A percentile compares a stretch with the other conserved stretches of the same genome.
Conservation (phyloP, 2,888 invertebrate genomes). For the Apeira syringaria region DNA sequence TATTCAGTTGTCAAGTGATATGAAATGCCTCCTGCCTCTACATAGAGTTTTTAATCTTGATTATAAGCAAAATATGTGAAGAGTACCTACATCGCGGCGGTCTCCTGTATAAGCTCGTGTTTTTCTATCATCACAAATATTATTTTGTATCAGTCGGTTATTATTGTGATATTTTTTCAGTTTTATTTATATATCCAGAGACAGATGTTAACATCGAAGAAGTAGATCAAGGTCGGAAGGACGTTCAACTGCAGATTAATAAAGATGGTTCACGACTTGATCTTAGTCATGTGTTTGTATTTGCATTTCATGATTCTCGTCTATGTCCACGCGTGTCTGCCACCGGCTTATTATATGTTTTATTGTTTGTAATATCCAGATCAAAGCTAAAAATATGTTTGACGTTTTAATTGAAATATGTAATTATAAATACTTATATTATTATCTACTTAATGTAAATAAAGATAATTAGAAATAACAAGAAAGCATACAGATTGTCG, state of each 20-base stretch:
- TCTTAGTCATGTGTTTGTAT: slow-evolving; percentile 29
- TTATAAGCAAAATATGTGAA: too few species aligned
- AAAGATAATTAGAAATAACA: too few species aligned
- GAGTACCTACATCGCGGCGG: too few species aligned
- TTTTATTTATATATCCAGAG: slow-evolving; percentile 7
- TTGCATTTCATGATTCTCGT: slow-evolving; percentile 31
- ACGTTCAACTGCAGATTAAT: slow-evolving; percentile 20
- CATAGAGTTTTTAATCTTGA: slow-evolving; percentile 2
- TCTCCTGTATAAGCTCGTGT: too few species aligned
- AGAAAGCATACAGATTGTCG: too few species aligned
- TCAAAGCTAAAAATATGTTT: neutral
- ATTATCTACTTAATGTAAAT: too few species aligned
- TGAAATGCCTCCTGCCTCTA: slow-evolving; percentile 10
- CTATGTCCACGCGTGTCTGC: slow-evolving; percentile 30
- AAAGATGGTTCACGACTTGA: slow-evolving; percentile 27
- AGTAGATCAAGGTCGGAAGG: slow-evolving; percentile 23
- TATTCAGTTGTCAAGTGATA: slow-evolving; percentile 26
- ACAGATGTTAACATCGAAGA: slow-evolving; percentile 8
- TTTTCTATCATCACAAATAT: neutral
- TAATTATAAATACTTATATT: too few species aligned
- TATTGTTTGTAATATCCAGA: slow-evolving; percentile 31
- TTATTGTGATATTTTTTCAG: slow-evolving; percentile 2
- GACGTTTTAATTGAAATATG: neutral
- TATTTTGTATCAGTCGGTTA: slow-evolving; percentile 2
- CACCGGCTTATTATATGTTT: slow-evolving; percentile 29